Conservation (phyloP, 2,888 invertebrate species). For the Ophion ventricosus region DNA sequence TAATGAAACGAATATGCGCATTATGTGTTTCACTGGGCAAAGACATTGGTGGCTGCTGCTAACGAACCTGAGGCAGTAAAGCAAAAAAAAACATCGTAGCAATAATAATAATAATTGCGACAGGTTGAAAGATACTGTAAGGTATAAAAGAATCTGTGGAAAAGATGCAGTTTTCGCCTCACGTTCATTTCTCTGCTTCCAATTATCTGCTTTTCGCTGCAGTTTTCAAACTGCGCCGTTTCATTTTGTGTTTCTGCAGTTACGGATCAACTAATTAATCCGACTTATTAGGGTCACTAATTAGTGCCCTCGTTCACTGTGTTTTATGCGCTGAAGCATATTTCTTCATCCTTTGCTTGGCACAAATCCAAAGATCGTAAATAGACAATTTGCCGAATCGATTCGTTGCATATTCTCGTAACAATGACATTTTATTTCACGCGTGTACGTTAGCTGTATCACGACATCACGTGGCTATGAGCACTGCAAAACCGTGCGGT, state of each 20-base stretch:
- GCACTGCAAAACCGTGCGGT: conserved; percentile 24
- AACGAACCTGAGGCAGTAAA: conserved; percentile 39
- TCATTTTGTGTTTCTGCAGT: conserved; percentile 21
- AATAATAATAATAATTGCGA: conserved; percentile 35
- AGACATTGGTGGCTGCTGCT: conserved; percentile 33
- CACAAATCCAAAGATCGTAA: conserved; percentile 5
- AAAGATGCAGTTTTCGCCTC: conserved; percentile 30
- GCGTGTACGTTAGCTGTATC: background rate
- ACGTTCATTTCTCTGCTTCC: conserved; percentile 39
- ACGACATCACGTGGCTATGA: conserved; percentile 5
- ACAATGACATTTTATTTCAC: conserved; percentile 8
- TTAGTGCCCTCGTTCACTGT: conserved; percentile 22
- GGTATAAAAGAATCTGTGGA: conserved; percentile 24
- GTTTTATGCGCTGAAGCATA: background rate
- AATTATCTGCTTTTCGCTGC: conserved; percentile 57
- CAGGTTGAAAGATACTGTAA: conserved; percentile 14
- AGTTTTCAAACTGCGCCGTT: conserved; percentile 17
- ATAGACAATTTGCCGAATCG: background rate
- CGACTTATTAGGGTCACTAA: conserved; percentile 45
- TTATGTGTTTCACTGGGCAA: conserved; percentile 14
- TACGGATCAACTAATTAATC: conserved; percentile 41
- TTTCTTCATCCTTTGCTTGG: conserved; percentile 6
- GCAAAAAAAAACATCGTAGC: background rate
- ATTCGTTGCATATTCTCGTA: background rate
- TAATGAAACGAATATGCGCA: conserved; percentile 5